These are phyloP conservation scores for Microtus oregoni DNA, from an alignment of 2,113 vertebrate species.

Conservation along the genomic window DNA sequence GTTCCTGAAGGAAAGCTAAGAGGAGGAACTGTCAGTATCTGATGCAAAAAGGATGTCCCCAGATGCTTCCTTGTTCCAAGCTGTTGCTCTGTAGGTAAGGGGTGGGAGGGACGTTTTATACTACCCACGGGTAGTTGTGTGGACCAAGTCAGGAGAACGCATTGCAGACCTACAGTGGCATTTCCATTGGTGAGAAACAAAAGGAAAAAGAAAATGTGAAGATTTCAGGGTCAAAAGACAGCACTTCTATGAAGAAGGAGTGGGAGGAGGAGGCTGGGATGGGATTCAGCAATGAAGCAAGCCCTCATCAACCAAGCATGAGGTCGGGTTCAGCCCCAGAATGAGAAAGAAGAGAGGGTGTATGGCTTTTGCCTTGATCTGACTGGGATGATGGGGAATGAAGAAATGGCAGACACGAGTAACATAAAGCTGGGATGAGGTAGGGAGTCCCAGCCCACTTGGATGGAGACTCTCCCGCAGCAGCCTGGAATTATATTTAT, in stretches of 20 bases:
- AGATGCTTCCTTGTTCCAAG: not conserved
- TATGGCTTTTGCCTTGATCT: not conserved
- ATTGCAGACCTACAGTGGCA: too few species aligned
- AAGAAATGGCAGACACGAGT: not conserved
- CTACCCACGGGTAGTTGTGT: fast-evolving
- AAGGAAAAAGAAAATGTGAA: not conserved
- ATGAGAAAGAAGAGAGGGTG: not conserved
- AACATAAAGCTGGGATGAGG: not conserved
- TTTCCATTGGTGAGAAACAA: not conserved
- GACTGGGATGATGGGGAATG: not conserved
- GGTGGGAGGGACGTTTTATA: too few species aligned
- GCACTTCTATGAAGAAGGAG: not conserved
- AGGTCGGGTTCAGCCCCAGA: not conserved
- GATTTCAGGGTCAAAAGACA: not conserved
- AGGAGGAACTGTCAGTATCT: not conserved
- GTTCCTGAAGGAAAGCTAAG: not conserved
- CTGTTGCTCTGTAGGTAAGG: not conserved
- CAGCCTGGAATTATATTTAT: not conserved
- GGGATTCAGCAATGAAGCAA: not conserved
- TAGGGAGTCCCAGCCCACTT: not conserved
- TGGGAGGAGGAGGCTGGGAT: not conserved
- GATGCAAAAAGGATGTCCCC: not conserved
- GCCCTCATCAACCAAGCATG: too few species aligned
- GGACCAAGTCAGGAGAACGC: not conserved
- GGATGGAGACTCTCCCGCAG: not conserved